Evolutionary conservation across 2,888 invertebrate species (phyloP), one percentile per base, ranked within the genome.

Genomic region (Axea sp.): DNA sequence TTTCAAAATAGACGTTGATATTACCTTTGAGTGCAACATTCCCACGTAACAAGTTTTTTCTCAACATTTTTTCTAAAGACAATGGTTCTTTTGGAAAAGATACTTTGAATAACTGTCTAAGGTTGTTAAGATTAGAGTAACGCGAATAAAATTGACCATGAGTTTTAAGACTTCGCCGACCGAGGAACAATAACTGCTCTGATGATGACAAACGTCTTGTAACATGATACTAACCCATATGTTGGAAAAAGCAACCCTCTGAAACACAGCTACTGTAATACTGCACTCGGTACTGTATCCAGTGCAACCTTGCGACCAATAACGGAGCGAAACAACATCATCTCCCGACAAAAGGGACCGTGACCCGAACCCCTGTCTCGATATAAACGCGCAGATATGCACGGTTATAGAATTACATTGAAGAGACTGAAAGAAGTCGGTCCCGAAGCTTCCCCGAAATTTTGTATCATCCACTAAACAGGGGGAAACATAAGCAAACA

Each of bases 131-230:
- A 74, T 65, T 69, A 47, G 37, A 59, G 35, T 33, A 43, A 30
- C 6, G 65, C 62, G 49, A 76, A 75, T 77, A 77, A 78, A 79
- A 76, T 73, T 76, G 77, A 77, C 73, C 76, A 80, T 77, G 74
- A 76, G 80, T 82, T 78, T 80, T 68, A 64, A 73, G 77, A 78
- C 78, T 81, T 77, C 39, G 71, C 67, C 39, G 57, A 75, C 45
- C 73, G 39, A 77, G 80, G 84, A 86, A 86, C 86, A 86, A 86
- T 86, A 79, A 78, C 78, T 72, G 53, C 77, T 77, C 82, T 86
- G 86, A 86, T 85, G 86, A 87, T 87, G 86, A 87, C 84, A 86
- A 86, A 87, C 84, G 86, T 82, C 82, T 79, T 65, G 87, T 83
- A 87, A 86, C 78, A 78, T 78, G 86, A 87, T 85, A 86, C 78